Conservation (phyloP, 1,140 invertebrate species). For the Apolygus lucorum region DNA sequence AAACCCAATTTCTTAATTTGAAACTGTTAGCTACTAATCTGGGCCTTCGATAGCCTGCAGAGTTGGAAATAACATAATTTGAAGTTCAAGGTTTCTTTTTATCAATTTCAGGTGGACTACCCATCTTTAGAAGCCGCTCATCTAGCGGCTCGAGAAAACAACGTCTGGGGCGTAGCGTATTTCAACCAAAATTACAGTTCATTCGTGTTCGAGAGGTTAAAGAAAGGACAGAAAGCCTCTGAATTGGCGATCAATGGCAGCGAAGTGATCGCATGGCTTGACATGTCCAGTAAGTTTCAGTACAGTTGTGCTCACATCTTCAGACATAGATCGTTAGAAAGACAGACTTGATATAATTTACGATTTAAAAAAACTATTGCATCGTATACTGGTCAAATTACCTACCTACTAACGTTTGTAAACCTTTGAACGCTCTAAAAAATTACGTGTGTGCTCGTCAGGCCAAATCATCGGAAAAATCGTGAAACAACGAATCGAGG, state of each 20-base stretch:
- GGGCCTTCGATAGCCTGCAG: too few species aligned
- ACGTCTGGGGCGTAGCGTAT: slow-evolving; percentile 44
- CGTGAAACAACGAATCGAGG: neutral
- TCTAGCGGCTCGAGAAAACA: slow-evolving; percentile 38
- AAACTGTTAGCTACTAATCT: too few species aligned
- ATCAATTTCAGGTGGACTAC: slow-evolving; percentile 32
- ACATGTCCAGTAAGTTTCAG: slow-evolving; percentile 29
- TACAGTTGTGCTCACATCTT: too few species aligned
- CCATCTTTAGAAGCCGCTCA: slow-evolving; percentile 35
- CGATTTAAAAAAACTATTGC: too few species aligned
- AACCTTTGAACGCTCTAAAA: neutral
- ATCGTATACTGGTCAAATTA: too few species aligned
- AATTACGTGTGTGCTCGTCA: neutral
- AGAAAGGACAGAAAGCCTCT: slow-evolving; percentile 32
- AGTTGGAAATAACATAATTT: too few species aligned
- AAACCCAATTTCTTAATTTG: too few species aligned
- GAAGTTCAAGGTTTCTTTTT: too few species aligned
- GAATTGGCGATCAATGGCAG: slow-evolving; percentile 40
- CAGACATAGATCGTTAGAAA: too few species aligned
- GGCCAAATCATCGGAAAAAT: slow-evolving; percentile 9
- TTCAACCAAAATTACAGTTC: slow-evolving; percentile 42
- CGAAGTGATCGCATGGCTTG: slow-evolving; percentile 38
- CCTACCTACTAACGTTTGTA: too few species aligned
- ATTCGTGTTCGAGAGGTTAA: slow-evolving; percentile 37
- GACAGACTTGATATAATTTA: too few species aligned